Conservation (phyloP, 1,140 invertebrate genomes). For the Oryctes rhinoceros region DNA sequence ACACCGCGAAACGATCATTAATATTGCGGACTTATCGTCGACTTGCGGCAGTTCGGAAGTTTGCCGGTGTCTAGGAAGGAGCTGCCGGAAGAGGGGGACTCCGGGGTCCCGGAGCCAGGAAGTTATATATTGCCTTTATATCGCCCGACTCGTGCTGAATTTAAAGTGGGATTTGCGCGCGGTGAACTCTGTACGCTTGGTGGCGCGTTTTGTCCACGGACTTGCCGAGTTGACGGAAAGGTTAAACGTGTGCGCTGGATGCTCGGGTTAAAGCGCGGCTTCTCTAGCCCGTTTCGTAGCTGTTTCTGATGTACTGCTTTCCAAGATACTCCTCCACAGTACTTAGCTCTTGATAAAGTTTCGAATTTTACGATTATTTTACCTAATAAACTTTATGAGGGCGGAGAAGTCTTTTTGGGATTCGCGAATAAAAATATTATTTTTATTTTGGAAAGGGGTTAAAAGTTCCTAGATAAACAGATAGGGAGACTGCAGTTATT, state of each 20-base stretch:
- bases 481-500: too few relatives aligned
- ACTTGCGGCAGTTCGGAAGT: constrained; percentile 54
- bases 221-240: constrained; percentile 32
- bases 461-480: too few relatives aligned
- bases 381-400: constrained; percentile 6
- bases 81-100: constrained; percentile 53
- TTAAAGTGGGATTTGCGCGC: constrained; percentile 54
- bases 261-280: neutral
- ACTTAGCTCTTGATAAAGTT: constrained; percentile 8
- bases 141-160: constrained; percentile 51
- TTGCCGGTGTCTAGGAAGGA: constrained; percentile 56
- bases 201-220: constrained; percentile 18
- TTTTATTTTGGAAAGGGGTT: neutral
- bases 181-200: neutral
- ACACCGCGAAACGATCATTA: constrained; percentile 51
- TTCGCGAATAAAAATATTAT: neutral
- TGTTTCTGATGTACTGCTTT: neutral
- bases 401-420: neutral
- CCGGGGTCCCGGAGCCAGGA: constrained; percentile 46
- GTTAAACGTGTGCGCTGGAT: constrained; percentile 37
- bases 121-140: constrained; percentile 57
- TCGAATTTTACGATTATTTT: constrained; percentile 23
- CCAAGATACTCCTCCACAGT: neutral
- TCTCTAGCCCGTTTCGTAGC: neutral
- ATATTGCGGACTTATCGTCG: constrained; percentile 55